Evolutionary conservation across 2,888 invertebrate species (phyloP).

Genomic region (Netelia fuscicornis): DNA sequence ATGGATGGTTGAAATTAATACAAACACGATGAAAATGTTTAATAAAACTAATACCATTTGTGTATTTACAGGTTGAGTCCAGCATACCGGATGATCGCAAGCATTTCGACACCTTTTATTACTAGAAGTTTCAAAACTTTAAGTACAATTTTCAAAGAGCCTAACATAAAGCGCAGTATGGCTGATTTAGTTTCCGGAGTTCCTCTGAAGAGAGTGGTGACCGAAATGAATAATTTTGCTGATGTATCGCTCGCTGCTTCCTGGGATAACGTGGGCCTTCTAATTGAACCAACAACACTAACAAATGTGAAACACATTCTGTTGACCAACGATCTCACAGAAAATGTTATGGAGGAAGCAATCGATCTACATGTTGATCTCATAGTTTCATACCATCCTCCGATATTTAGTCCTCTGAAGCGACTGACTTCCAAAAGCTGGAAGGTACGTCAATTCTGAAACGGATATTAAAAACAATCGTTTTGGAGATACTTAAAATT

Average conservation of each 20-base stretch:
- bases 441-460: slow-evolving; percentile 87
- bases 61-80: slow-evolving; percentile 31
- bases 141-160: not conserved
- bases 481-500: not conserved
- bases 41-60: not conserved
- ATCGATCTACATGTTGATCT: slow-evolving; percentile 89
- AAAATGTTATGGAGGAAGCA: slow-evolving; percentile 94
- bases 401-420: slow-evolving; percentile 94
- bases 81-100: slow-evolving; percentile 24
- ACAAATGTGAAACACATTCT: slow-evolving; percentile 88
- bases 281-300: slow-evolving; percentile 90
- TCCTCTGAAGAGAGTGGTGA: slow-evolving; percentile 86
- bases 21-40: not conserved
- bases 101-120: slow-evolving; percentile 1
- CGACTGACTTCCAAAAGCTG: slow-evolving; percentile 88
- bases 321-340: slow-evolving; percentile 97
- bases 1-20: not conserved
- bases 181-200: slow-evolving; percentile 81
- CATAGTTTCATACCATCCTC: slow-evolving; percentile 98
- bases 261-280: slow-evolving; percentile 98
- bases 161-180: slow-evolving; percentile 43
- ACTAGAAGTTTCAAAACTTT: not conserved
- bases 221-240: slow-evolving; percentile 89
- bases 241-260: slow-evolving; percentile 90
- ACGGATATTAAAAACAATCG: not conserved